A percentile compares a stretch with the other conserved stretches of the same genome.
Evolutionary conservation across 1,140 invertebrate species (phyloP).

Genomic region (Dolichoris vasculosae): DNA sequence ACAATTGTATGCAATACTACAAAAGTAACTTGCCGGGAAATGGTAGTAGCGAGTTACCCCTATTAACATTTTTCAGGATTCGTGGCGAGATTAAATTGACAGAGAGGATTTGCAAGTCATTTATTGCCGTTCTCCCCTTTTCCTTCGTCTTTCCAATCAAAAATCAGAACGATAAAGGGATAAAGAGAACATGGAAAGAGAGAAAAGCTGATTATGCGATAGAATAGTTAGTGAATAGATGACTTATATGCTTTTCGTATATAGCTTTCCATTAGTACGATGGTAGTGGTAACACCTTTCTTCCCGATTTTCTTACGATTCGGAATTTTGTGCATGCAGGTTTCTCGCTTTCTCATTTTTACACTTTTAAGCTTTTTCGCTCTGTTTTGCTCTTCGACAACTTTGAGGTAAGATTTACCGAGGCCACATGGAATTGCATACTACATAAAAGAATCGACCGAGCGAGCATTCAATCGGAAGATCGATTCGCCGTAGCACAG

Average conservation of each 20-base stretch:
- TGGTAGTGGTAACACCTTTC: neutral
- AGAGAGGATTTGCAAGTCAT: constrained; percentile 75
- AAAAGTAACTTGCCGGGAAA: constrained; percentile 5
- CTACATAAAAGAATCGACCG: neutral
- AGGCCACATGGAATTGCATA: constrained; percentile 33
- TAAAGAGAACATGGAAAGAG: constrained; percentile 1
- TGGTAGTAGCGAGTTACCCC: constrained; percentile 55
- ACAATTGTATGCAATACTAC: neutral
- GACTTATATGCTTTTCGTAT: neutral
- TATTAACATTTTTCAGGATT: constrained; percentile 75
- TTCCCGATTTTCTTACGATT: neutral
- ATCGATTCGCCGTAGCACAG: constrained; percentile 43
- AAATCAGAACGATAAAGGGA: constrained; percentile 2
- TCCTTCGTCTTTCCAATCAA: constrained; percentile 52
- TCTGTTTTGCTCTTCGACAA: neutral
- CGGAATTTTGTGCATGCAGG: neutral
- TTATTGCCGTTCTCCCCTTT: constrained; percentile 63
- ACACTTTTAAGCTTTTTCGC: too few relatives aligned
- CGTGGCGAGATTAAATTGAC: constrained; percentile 74
- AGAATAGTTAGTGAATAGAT: neutral
- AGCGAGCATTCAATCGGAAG: constrained; percentile 33
- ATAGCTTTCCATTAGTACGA: neutral
- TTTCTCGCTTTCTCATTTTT: neutral
- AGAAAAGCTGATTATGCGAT: constrained; percentile 50
- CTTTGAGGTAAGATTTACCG: constrained; percentile 41